Evolutionary conservation across 2,797 vertebrate species (phyloP), one percentile per base, ranked within the genome.

Genomic region (Sphenopsis melanotis): DNA sequence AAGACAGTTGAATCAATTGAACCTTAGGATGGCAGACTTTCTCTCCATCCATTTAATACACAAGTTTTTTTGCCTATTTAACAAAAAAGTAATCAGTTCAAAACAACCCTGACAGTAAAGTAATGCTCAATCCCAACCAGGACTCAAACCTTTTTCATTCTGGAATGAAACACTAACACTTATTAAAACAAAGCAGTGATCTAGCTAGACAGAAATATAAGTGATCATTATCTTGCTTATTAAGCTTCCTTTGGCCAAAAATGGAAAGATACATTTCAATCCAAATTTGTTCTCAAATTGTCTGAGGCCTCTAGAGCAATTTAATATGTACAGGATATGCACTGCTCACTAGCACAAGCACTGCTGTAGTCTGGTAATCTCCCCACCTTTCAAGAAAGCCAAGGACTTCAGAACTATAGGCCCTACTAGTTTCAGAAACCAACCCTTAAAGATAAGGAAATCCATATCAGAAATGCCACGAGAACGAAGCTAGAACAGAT

Each of bases 381-480:
- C 91, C 79, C 89, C 70, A 88, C 30, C 12, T 92, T 93, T 16
- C 61, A 83, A 53, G 47, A 80, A 93, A 95, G 66, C 13, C 72
- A 93, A 50, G 32, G n/a, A 85, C 23, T 93, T 90, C 61, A 80
- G 87, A 96, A 91, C 34, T 32, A 76, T 2, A 95, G 75, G 37
- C 69, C 27, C 80, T 57, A 61, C 12, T 39, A 18, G 46, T 22
- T 93, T 78, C 39, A 71, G 76, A 94, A 85, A 81, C 3, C 41
- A 68, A 26, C 74, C 46, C 75, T 66, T 78, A 81, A 88, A 87
- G 61, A 80, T 76, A 95, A 94, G 87, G 32, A 88, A 95, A 95
- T 81, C 32, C 6, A 0, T 36, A 79, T 30, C 17, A 21, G 64
- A 82, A 94, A 87, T 66, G 71, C 84, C 7, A 2, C 3, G 20